Base-by-base conservation (phyloP, 1,140 invertebrate species). In the Trissolcus basalis region DNA sequence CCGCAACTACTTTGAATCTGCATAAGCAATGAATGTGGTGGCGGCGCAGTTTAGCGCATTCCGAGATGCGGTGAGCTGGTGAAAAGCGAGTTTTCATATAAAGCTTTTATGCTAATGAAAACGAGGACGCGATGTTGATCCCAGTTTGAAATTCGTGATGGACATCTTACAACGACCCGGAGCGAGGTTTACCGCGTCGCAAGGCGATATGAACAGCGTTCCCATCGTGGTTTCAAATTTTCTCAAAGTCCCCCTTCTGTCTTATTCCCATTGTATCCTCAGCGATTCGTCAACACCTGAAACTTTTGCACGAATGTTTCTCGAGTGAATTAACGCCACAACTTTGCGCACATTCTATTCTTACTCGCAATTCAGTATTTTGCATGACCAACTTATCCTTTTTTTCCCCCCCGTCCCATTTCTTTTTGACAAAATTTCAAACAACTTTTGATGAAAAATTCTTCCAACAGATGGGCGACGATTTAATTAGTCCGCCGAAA, bases 91-190 rank as follows among this genome's bases (percentile, higher is more conserved):
- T 67, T 59, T 65, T 58, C 61, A 45, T 43, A 50, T 32, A 65
- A 48, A 47, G 59, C 49, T 64, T 76, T 69, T 48, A 64, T 60
- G 72, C 44, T 70, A 76, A 70, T 69, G 59, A 76, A 76, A 76
- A 49, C 19, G 65, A 39, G 49, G 55, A 54, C 65, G 19, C 19
- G 67, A 76, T 35, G 67, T 56, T 70, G 73, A 76, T 76, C 73
- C 73, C 60, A 45, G 58, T 70, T 70, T 76, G 60, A 65, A 76
- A 65, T 70, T 76, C 67, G 63, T 51, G 59, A 68, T 64, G 72
- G 64, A 75, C 65, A 50, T 60, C 69, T 75, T 63, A 51, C 70
- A 50, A 15, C 56, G 45, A 61, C 32, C 61, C 43, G 35, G 1
- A 45, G 11, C 44, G 65, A 69, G 65, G 65, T 68, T 68, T 68